Conservation (phyloP, 2,797 vertebrate genomes). For the Anguilla pacifica region DNA sequence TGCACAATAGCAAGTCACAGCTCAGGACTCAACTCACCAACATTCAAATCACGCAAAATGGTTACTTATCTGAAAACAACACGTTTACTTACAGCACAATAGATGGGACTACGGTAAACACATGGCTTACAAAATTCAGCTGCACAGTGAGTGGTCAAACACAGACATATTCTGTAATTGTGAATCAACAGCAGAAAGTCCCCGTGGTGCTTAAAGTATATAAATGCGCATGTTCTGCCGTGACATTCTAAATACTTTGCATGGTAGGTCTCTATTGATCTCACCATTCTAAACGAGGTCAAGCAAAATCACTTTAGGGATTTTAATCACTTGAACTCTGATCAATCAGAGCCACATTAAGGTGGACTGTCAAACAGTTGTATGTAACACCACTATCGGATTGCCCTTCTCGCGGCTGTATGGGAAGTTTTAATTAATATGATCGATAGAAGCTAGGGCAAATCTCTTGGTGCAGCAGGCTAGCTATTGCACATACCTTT, state of each 20-base stretch:
- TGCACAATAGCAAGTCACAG: not conserved
- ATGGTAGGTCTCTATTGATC: slow-evolving; percentile 8
- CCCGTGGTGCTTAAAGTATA: not conserved
- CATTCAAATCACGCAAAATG: not conserved
- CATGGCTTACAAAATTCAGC: not conserved
- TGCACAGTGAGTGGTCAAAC: not conserved
- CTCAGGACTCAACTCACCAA: not conserved
- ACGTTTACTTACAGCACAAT: not conserved
- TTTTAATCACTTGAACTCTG: slow-evolving; percentile 13
- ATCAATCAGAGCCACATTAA: slow-evolving; percentile 3
- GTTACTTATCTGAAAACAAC: slow-evolving; percentile 1
- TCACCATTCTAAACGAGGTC: not conserved
- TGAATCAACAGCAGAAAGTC: not conserved
- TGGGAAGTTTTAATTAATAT: slow-evolving; percentile 13
- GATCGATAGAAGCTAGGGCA: not conserved
- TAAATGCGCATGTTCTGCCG: not conserved
- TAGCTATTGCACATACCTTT: not conserved
- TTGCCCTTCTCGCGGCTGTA: not conserved
- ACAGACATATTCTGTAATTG: not conserved
- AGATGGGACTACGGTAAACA: not conserved
- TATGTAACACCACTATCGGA: slow-evolving; percentile 11
- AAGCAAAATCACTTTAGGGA: slow-evolving; percentile 9
- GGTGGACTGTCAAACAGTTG: slow-evolving; percentile 7
- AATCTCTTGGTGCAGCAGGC: not conserved
- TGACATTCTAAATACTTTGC: slow-evolving; percentile 16